Base-by-base conservation (phyloP, 2,888 invertebrate genomes). In the Hyppa rectilinea region DNA sequence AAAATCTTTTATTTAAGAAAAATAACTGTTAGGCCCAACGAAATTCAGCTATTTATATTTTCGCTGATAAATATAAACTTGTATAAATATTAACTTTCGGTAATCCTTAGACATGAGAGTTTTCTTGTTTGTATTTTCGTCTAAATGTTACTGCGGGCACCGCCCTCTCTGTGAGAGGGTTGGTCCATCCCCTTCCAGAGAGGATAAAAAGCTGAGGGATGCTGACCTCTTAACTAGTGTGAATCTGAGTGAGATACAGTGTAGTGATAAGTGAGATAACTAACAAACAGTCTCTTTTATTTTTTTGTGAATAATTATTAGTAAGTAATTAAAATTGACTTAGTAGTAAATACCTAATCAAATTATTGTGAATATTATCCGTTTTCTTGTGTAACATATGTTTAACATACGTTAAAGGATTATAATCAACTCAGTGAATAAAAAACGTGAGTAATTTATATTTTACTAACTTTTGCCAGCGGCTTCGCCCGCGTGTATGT, bases 131-230 rank as follows among this genome's bases (percentile, higher is more conserved):
- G 75, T 72, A 61, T 78, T 68, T 59, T 47, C 65, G 45, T 72
- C 59, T 47, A 68, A 62, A 75, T 59, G 10, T 53, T 67, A 49
- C 66, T 78, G n/a, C n/a, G 71, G 77, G 90, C 86, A 71, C 92
- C 94, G 94, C 95, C 94, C 92, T 92, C 90, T 78, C 58, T 52
- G 29, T 38, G 65, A 81, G 91, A 90, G 91, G 90, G 87, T 77
- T 84, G 88, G 87, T 84, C 89, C 94, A 89, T 87, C 92, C 93
- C 93, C 88, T 86, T 87, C 78, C 81, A 75, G 83, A 85, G 84
- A 83, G 80, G 83, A 89, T 93, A 93, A 91, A 94, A 73, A 92
- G 84, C 85, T 50, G 89, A 92, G 95, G 92, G 94, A 94, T 92
- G 93, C 93, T 94, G 92, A 59, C 78, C 78, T 88, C 86, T 81